Evolutionary conservation across 2,888 invertebrate species (phyloP), one percentile per base, ranked within the genome.

Genomic region (Tenodera sinensis): DNA sequence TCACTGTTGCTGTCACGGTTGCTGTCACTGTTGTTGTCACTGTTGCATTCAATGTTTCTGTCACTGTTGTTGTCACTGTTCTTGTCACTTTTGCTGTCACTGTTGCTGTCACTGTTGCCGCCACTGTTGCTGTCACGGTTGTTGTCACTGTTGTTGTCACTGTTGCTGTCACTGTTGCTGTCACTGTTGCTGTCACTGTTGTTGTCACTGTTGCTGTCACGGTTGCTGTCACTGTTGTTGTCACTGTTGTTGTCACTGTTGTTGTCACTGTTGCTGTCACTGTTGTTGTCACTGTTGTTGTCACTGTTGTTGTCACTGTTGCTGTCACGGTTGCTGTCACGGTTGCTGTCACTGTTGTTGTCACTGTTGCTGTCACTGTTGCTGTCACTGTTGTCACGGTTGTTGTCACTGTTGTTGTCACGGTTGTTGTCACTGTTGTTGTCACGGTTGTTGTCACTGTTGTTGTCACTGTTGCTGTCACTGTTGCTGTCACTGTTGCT

Each of bases 291-390:
- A 20, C 89, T 89, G 83, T 84, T 42, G 7, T 34, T 30, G 4
- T 86, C 87, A 9, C 87, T 81, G 82, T 86, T 71, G 84, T 71
- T 6, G 82, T 87, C 82, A 1, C 86, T 81, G 34, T 87, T 83
- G 3, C 87, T 81, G 15, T 89, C 89, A 1, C 87, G 28, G 71
- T 89, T 86, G 28, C 89, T 89, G 30, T 88, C 89, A 25, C 85
- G 85, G 28, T 85, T 85, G 9, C 71, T 87, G 85, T 89, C 87
- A 9, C 86, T 86, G 82, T 86, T 71, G 20, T 83, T 84, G 28
- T 89, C 87, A 3, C 71, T 88, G 83, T 88, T 83, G 20, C 88
- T 88, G 83, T 88, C 88, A 25, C 88, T 88, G 83, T 88, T 83
- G 20, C 88, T 88, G 81, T 87, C 88, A 14, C 81, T 87, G 20